Evolutionary conservation across 2,113 vertebrate genomes (phyloP), one percentile per base, ranked within the genome.

Genomic region (Trogon surrucura): DNA sequence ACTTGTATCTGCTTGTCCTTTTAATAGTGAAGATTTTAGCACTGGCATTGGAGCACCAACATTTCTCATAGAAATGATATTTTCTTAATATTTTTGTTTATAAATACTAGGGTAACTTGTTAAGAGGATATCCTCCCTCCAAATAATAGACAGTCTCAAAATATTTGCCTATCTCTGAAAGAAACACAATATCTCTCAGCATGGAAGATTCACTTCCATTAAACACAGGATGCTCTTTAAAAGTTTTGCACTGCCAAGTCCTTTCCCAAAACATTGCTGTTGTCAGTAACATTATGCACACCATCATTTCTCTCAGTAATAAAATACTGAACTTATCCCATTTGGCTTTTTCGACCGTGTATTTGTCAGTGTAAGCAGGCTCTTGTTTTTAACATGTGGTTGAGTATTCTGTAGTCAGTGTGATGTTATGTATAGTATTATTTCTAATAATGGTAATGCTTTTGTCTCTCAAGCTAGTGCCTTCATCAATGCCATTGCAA

Each of bases 11-110:
- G 34, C 67, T 41, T 72, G 29, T 2, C 13, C 41, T 73, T 93
- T 83, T 57, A 74, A 85, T 34, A 85, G 20, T 56, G 23, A 54
- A 60, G 32, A 65, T 41, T 77, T 83, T 77, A 41, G 53, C 90
- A 74, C 5, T 53, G 47, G 57, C 30, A 36, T 58, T 34, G 29
- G 13, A 86, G 13, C 6, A 85, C 7, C 15, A 89, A 32, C 4
- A 65, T 54, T 88, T 90, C 44, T 34, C 51, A 80, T 47, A 80
- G 56, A 90, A 96, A 65, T n/a, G 11, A 80, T 13, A 80, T 67
- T 85, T 85, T 91, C 27, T 65, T 70, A n/a, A 54, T 60, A n/a
- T 62, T 72, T 89, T 81, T 95, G 9, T 93, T 87, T 91, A 70
- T 83, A 80, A 80, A 50, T 66, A 26, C 1, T 5, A 44, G 22